Conservation (phyloP, 2,888 invertebrate genomes). For the Aphodius granarius region DNA sequence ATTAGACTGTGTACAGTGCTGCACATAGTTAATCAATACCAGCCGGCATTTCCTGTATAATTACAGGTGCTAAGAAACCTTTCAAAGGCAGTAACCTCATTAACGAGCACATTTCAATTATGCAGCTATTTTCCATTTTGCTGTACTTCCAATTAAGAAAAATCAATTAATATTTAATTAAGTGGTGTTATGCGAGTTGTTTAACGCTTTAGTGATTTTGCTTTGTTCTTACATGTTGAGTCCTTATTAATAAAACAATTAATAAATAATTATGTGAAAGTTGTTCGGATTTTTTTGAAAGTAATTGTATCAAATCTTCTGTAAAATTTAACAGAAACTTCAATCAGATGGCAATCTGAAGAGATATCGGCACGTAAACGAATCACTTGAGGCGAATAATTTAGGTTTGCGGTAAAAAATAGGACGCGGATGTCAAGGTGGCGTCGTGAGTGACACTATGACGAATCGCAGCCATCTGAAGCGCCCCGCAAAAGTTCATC, state of each 20-base stretch:
- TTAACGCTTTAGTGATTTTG: not conserved
- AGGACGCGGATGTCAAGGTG: not conserved
- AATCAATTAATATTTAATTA: slow-evolving; percentile 3
- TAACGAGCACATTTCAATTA: not conserved
- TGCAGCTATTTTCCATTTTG: not conserved
- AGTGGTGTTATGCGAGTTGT: not conserved
- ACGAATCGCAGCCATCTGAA: not conserved
- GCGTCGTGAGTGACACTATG: not conserved
- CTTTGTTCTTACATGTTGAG: not conserved
- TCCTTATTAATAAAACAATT: not conserved
- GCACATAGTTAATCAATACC: too few relatives aligned
- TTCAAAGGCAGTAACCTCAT: not conserved
- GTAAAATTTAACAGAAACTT: not conserved
- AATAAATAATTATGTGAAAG: too few relatives aligned
- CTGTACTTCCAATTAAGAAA: slow-evolving; percentile 8
- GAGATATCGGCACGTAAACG: not conserved
- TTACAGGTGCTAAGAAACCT: slow-evolving; percentile 6
- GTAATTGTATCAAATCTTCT: not conserved
- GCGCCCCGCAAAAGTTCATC: not conserved
- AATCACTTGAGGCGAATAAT: not conserved
- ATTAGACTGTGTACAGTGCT: not conserved
- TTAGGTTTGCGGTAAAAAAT: not conserved
- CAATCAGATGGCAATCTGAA: not conserved
- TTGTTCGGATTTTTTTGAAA: too few relatives aligned
- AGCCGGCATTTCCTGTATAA: not conserved